Base-by-base conservation (phyloP, 1,140 invertebrate species). In the Doryteuthis pealeii region DNA sequence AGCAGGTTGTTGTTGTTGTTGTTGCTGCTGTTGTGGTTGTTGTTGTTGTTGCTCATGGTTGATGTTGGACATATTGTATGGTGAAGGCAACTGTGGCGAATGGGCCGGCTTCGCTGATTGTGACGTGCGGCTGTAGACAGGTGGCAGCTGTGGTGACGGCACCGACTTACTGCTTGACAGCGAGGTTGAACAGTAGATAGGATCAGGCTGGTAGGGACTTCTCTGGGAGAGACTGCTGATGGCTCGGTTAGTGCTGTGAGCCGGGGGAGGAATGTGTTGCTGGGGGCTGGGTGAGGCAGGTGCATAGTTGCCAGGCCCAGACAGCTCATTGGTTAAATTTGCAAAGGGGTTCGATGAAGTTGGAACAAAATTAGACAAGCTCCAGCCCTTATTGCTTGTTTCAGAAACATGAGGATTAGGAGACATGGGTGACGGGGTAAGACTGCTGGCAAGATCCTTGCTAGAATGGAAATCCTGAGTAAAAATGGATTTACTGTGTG, bases 211-310 rank as follows among this genome's bases (percentile, higher is more conserved):
- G 45, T 54, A n/a, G 28, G 43, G n/a, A 49, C 77, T 82, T 62
- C 79, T 74, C 33, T 79, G 77, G 32, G 76, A 78, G 6, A 73
- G 49, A 18, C 43, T 75, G 28, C 74, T 58, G 3, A 74, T 75
- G 4, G 69, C 49, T 18, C 58, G 70, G 35, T 68, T 72, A 26
- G 78, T 75, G 65, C 79, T 80, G 75, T 86, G 83, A 78, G 83
- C 85, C 62, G 84, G 84, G 40, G 84, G 84, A 58, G 85, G 85
- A 22, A 72, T 76, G 70, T 45, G 45, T 40, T 74, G 72, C 12
- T 45, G 40, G 32, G 70, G 35, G 22, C 26, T 35, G 43, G 65
- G 30, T 28, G 49, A 69, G 40, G 66, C 26, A 32, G 66, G 26
- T 45, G 10, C 26, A 43, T 40, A 70, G 62, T 73, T 71, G 18